phyloP scores from a whole-genome alignment of 37 sponge, comb jelly and placozoan genomes.

The Eunapius fragilis region DNA sequence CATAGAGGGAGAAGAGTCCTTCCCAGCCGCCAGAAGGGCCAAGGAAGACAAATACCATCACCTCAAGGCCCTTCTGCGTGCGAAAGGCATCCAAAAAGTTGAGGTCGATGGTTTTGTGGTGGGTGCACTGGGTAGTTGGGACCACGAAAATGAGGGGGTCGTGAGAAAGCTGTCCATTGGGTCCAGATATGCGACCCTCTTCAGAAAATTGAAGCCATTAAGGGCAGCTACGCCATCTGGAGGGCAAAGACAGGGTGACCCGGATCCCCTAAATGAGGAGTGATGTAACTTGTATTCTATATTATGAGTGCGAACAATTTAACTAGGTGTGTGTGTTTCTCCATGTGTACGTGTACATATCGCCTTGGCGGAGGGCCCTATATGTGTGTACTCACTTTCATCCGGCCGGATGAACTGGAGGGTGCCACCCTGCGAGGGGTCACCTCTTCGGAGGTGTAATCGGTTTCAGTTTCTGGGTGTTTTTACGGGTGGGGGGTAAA shows the following conservation, averaged over 20 bases:
- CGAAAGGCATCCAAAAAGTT: not conserved
- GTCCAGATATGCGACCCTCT: not conserved
- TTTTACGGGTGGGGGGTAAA: no score
- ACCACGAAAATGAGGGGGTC: not conserved
- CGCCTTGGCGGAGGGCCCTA: no score
- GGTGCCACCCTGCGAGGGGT: not conserved
- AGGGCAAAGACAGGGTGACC: no score
- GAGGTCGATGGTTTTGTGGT: not conserved
- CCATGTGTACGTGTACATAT: no score
- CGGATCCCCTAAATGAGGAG: no score
- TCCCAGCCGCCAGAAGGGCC: not conserved
- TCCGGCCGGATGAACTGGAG: not conserved
- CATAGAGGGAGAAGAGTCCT: not conserved
- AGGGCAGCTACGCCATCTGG: no score
- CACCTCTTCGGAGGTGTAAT: not conserved
- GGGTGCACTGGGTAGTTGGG: not conserved
- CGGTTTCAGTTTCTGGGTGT: no score
- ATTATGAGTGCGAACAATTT: no score
- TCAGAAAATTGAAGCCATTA: no score
- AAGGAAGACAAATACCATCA: not conserved
- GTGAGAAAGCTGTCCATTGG: not conserved
- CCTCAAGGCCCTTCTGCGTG: not conserved
- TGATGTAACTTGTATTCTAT: no score
- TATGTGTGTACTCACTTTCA: no score
- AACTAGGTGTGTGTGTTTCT: no score